phyloP scores from a whole-genome alignment of 1,140 invertebrate species.

The Pseudomyrmex cubaensis region DNA sequence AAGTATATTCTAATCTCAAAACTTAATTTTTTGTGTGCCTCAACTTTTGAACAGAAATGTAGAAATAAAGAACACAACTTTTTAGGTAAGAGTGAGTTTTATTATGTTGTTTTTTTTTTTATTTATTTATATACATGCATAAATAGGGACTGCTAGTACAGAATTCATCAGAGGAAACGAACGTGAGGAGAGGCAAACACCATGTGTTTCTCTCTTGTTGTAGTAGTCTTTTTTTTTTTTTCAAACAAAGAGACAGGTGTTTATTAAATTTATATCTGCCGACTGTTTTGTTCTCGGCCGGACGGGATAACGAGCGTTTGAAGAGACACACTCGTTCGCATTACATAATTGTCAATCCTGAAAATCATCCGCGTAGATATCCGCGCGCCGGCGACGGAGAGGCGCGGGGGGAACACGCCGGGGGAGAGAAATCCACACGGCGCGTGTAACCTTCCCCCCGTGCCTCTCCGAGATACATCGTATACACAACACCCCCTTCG shows the following conservation, averaged over 20 bases:
- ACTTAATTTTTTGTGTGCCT: too few species aligned
- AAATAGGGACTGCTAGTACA: constrained; percentile 17
- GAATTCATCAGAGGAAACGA: neutral
- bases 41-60: constrained; percentile 31
- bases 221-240: neutral
- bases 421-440: neutral
- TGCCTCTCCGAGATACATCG: constrained; percentile 22
- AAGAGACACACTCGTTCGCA: constrained; percentile 25
- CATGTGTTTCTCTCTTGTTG: neutral
- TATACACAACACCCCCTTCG: constrained; percentile 43
- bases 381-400: neutral
- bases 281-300: neutral
- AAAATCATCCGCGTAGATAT: constrained; percentile 41
- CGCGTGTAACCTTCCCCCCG: neutral
- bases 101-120: constrained; percentile 62
- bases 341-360: constrained; percentile 66
- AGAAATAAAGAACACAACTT: constrained; percentile 72
- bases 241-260: neutral
- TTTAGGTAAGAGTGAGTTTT: constrained; percentile 56
- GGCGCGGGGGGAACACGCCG: neutral
- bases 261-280: neutral
- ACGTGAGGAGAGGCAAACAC: neutral
- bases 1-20: neutral
- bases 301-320: neutral
- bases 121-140: constrained; percentile 65